Percentiles rank a stretch among this genome's conserved stretches.
These are phyloP conservation scores for Monarcha castaneiventris DNA, from an alignment of 2,113 vertebrate genomes.

Conservation along the genomic window DNA sequence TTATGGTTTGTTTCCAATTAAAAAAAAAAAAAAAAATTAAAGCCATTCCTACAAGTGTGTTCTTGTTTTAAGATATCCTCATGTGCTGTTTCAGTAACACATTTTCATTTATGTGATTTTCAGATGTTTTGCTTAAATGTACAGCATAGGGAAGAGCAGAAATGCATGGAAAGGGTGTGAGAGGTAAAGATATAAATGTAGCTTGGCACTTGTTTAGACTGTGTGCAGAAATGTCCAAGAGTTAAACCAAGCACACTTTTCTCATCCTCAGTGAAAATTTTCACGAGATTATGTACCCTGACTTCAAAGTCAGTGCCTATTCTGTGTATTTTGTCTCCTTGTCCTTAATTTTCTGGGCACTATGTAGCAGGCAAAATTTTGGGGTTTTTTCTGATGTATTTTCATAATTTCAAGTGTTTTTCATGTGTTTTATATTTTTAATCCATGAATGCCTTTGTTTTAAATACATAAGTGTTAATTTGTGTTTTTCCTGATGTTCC, in stretches of 20 bases:
- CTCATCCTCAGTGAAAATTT: background rate
- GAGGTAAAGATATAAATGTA: background rate
- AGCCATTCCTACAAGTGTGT: background rate
- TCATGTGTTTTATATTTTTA: background rate
- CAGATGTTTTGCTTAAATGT: background rate
- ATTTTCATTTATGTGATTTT: background rate
- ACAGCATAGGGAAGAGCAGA: background rate
- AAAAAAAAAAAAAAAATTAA: background rate
- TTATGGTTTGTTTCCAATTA: background rate
- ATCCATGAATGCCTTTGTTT: background rate
- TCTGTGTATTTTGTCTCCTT: background rate
- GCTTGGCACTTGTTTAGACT: background rate
- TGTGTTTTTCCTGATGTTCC: background rate
- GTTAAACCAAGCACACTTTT: background rate
- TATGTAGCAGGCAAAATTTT: background rate
- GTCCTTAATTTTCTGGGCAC: background rate
- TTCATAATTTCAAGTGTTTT: background rate
- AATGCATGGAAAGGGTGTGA: background rate
- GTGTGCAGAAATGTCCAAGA: background rate
- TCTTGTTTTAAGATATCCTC: background rate
- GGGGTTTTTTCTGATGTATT: fast-evolving
- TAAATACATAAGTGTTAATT: background rate
- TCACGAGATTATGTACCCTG: background rate
- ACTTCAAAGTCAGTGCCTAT: background rate
- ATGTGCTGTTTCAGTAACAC: background rate